A percentile compares a stretch with the other conserved stretches of the same genome.
phyloP scores from a whole-genome alignment of 2,888 invertebrate species.

The Amblyjoppa fuscipennis region DNA sequence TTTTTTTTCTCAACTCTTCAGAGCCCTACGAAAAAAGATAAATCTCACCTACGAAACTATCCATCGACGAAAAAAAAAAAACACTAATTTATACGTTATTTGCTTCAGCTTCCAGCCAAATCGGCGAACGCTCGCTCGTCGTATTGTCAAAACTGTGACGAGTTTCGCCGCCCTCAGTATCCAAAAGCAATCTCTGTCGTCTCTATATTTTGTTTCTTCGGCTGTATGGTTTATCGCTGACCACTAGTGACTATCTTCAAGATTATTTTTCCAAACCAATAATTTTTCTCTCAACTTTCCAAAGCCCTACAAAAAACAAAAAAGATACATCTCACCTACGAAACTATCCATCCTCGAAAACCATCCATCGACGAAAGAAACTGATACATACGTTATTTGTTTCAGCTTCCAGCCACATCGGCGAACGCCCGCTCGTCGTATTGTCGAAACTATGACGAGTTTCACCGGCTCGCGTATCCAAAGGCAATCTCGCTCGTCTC shows the following conservation, averaged over 20 bases:
- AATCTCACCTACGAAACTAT: no score
- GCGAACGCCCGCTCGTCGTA: slow-evolving; percentile 75
- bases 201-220: slow-evolving; percentile 23
- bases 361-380: neutral
- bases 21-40: no score
- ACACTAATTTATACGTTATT: neutral
- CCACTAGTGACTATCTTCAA: slow-evolving; percentile 59
- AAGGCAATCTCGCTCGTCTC: slow-evolving; percentile 77
- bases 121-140: slow-evolving; percentile 71
- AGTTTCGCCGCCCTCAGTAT: slow-evolving; percentile 69
- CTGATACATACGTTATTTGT: neutral
- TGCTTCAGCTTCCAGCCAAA: neutral
- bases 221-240: slow-evolving; percentile 31
- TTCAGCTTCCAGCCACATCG: neutral
- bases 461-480: slow-evolving; percentile 70
- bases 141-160: slow-evolving; percentile 78
- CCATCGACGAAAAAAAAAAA: no score
- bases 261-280: slow-evolving; percentile 50
- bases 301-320: neutral
- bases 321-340: neutral
- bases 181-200: slow-evolving; percentile 78
- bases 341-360: neutral
- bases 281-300: neutral
- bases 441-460: slow-evolving; percentile 77
- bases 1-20: no score